Evolutionary conservation across 2,797 vertebrate genomes (phyloP).

Genomic region (Chiroxiphia lanceolata): DNA sequence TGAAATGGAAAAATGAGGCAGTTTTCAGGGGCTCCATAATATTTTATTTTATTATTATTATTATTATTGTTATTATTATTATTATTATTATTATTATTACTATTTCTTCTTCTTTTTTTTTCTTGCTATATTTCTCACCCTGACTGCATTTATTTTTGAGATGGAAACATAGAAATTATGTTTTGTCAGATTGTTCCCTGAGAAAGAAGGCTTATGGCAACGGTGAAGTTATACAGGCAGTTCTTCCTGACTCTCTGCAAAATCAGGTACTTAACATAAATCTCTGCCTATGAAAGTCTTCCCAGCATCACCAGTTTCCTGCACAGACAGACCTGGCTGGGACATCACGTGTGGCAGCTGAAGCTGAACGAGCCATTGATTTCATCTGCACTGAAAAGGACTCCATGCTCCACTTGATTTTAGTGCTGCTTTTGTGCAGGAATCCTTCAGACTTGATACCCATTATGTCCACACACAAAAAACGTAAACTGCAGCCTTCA

Average conservation of each 20-base stretch:
- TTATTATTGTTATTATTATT: not conserved
- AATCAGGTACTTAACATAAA: not conserved
- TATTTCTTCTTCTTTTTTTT: not conserved
- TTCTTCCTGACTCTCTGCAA: not conserved
- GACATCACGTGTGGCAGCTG: not conserved
- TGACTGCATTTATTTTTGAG: not conserved
- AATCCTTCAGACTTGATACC: not conserved
- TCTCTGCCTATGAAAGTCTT: not conserved
- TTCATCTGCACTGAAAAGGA: not conserved
- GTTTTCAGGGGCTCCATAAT: not conserved
- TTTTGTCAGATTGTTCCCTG: not conserved
- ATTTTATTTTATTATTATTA: not conserved
- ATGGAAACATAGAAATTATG: not conserved
- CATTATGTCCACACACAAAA: not conserved
- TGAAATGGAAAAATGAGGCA: not conserved
- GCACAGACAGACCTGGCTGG: not conserved
- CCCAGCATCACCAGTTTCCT: not conserved
- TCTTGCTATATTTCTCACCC: not conserved
- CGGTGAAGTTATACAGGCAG: not conserved
- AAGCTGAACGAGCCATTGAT: not conserved
- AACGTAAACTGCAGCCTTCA: not conserved
- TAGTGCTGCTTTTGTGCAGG: not conserved
- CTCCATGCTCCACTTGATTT: not conserved
- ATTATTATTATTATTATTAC: not conserved
- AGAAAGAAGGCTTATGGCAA: not conserved